Percentiles rank a stretch among this genome's conserved stretches.
Evolutionary conservation across 2,888 invertebrate species (phyloP).

Genomic region (Drosophila affinis): DNA sequence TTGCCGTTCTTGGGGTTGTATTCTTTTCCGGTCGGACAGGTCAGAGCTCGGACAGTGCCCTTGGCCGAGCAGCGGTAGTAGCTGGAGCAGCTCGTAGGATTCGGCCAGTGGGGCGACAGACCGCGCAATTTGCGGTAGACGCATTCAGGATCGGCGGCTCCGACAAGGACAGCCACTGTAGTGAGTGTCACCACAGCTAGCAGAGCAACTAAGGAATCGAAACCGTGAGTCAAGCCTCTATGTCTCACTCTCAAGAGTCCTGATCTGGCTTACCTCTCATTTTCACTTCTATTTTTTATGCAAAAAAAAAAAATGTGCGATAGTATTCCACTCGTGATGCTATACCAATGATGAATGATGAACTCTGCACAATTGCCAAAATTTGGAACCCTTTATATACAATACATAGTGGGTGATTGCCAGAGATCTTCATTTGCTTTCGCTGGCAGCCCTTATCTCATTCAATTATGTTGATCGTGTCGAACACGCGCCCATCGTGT

Average conservation of each 20-base stretch:
- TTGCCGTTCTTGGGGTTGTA: conserved; percentile 72
- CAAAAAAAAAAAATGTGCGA: conserved; percentile 4
- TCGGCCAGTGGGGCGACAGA: conserved; percentile 73
- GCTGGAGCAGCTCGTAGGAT: conserved; percentile 70
- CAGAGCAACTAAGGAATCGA: conserved; percentile 62
- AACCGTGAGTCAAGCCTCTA: not conserved
- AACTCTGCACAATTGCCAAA: conserved; percentile 63
- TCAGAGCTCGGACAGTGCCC: conserved; percentile 61
- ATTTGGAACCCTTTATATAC: conserved; percentile 61
- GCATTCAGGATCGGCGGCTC: conserved; percentile 77
- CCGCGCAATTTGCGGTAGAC: conserved; percentile 69
- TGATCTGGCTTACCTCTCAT: conserved; percentile 65
- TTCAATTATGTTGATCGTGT: conserved; percentile 54
- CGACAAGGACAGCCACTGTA: conserved; percentile 58
- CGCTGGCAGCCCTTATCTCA: conserved; percentile 51
- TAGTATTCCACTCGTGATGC: conserved; percentile 57
- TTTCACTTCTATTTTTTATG: not conserved
- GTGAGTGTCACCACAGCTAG: conserved; percentile 73
- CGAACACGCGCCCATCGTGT: conserved; percentile 54
- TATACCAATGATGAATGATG: conserved; percentile 34
- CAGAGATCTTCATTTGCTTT: conserved; percentile 23
- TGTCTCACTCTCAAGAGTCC: not conserved
- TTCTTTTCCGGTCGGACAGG: conserved; percentile 70
- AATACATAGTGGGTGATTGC: conserved; percentile 16
- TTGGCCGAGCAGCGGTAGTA: conserved; percentile 78